phyloP scores from a whole-genome alignment of 2,113 vertebrate species.

The human region DNA sequence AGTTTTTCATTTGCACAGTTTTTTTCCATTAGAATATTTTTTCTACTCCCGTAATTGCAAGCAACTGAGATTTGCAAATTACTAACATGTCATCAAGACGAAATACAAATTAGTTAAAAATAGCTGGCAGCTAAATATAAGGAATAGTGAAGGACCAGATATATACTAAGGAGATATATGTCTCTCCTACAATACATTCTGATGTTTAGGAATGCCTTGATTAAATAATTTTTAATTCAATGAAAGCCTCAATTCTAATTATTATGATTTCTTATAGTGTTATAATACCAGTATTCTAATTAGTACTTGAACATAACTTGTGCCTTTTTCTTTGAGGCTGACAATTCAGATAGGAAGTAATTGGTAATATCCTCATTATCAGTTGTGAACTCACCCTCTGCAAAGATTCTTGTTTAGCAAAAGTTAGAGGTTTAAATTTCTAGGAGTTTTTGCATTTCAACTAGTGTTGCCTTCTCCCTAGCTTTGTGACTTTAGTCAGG shows the following conservation, averaged over 20 bases:
- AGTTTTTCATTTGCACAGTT: neutral
- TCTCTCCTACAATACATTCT: neutral
- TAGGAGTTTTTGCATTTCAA: neutral
- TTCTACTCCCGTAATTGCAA: neutral
- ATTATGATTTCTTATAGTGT: neutral
- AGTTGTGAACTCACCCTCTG: neutral
- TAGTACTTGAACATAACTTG: neutral
- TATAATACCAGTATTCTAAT: neutral
- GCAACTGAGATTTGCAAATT: neutral
- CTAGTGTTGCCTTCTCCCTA: neutral
- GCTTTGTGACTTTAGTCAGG: neutral
- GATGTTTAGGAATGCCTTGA: neutral
- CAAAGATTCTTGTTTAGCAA: neutral
- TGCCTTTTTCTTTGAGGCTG: neutral
- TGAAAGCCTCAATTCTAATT: neutral
- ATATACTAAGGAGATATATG: neutral
- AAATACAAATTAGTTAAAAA: neutral
- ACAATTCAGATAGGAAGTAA: neutral
- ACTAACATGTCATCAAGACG: neutral
- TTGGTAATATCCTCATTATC: neutral
- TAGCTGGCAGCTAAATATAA: neutral
- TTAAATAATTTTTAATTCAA: neutral
- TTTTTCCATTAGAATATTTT: constrained; percentile 33
- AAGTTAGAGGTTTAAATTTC: neutral
- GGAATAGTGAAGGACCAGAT: neutral